Evolutionary conservation across 2,797 vertebrate genomes (phyloP), one percentile per base, ranked within the genome.

Genomic region (Pantherophis vulpinus): DNA sequence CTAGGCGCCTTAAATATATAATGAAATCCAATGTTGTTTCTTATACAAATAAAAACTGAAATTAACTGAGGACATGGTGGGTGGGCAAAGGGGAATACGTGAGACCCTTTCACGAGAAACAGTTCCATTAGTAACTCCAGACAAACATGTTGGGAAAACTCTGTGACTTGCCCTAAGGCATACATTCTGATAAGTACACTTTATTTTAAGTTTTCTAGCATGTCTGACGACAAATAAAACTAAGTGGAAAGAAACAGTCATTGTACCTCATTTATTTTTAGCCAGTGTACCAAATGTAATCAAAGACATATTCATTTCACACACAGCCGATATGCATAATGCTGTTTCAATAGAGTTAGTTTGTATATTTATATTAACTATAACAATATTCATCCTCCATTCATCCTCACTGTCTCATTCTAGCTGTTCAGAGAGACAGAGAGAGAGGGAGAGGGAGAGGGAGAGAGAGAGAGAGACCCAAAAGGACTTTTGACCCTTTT

Each of bases 31-130:
- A 58, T 37, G 63, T 0, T 0, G 2, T 89, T 29, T 93, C 58
- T 94, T 90, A 93, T 27, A 86, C 29, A 90, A 92, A 93, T 86
- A 37, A 93, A 93, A 93, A 93, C 56, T 63, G 27, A 55, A 54
- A 55, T 42, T 61, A 86, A 14, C 47, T 92, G 70, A 86, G 42
- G 23, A 63, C 29, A 13, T 90, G 32, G 74, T 93, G 74, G 92
- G 88, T 90, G 88, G 74, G 87, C 88, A 90, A 63, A 86, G n/a
- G 59, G 88, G 86, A 93, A 90, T 63, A 56, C 8, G 20, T 83
- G 74, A 92, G 42, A 47, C 55, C 88, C 47, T 25, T 89, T 89
- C 88, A 89, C 20, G 37, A 79, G 47, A 92, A 92, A n/a, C 11
- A 83, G 42, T 59, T 83, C 87, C 66, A 79, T 79, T 89, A 58